Base-by-base conservation (phyloP, 2,888 invertebrate genomes). In the Eristalis arbustorum region DNA sequence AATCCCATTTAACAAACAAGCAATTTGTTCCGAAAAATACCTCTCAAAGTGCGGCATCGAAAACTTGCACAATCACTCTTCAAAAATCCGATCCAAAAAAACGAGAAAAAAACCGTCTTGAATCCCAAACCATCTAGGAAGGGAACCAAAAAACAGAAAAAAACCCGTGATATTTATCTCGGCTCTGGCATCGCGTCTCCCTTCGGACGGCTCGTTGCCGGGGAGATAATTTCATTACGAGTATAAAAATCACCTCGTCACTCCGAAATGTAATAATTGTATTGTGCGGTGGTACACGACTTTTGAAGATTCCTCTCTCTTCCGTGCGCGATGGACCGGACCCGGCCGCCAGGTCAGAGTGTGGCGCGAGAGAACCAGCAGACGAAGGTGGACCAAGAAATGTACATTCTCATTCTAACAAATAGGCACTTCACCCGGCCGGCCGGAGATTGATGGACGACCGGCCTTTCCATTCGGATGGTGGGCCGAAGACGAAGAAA, bases 241-340 rank as follows among this genome's bases (percentile, higher is more conserved):
- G n/a, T n/a, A 87, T 66, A 83, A 82, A 83, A 87, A 83, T 63
- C 78, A 87, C 74, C 78, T 82, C 82, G 78, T 87, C 82, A 87
- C 78, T 78, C 71, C 34, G 64, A 87, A 87, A 87, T 79, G 83
- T 83, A 82, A 79, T 87, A 87, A 87, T 87, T 87, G 83, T 87
- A 79, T 87, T 83, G 83, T 87, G 71, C 68, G 72, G 78, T 87
- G 72, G 83, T 83, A 87, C 87, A 87, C 83, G 83, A 87, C 83
- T 87, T 83, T 79, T 75, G 71, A 83, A 83, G 83, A 87, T 75
- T 75, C 71, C 74, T 71, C 73, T 49, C 62, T 28, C 25, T 25
- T 25, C 25, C 25, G 25, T 31, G 62, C 34, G 23, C 31, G 67
- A 73, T 63, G 66, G 71, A 66, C 78, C 34, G 23, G 23, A n/a